A percentile compares a stretch with the other conserved stretches of the same genome.
Conservation (phyloP, 37 sponge, comb jelly and placozoan genomes). For the Mnemiopsis leidyi region DNA sequence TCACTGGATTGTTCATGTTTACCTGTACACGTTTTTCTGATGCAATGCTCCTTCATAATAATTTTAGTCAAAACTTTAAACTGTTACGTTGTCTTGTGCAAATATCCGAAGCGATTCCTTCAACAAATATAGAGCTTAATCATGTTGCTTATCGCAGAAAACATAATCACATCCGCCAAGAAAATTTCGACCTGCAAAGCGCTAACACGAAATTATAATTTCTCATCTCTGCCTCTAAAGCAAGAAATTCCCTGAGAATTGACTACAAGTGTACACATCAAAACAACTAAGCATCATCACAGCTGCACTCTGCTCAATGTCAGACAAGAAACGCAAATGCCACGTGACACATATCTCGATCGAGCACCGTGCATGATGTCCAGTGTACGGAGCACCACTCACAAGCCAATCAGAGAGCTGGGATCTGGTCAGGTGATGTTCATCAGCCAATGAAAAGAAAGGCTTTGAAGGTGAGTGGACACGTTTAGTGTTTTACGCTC, state of each 20-base stretch:
- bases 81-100: neutral
- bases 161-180: too few species aligned
- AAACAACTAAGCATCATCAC: neutral
- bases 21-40: too few species aligned
- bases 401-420: conserved; percentile 3
- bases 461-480: neutral
- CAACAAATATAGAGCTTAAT: too few species aligned
- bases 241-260: neutral
- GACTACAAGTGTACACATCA: neutral
- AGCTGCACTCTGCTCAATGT: neutral
- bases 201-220: neutral
- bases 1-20: neutral
- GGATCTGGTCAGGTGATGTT: neutral
- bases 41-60: too few species aligned
- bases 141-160: too few species aligned
- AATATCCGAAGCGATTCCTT: too few species aligned
- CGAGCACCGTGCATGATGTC: neutral
- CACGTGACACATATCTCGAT: neutral
- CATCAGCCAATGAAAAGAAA: neutral
- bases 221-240: too few species aligned
- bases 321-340: too few species aligned
- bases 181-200: neutral
- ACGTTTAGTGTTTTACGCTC: neutral
- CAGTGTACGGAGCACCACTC: conserved; percentile 32
- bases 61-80: neutral